Conservation (phyloP, 64 coral and sea anemone species). For the Cladopsammia gracilis region DNA sequence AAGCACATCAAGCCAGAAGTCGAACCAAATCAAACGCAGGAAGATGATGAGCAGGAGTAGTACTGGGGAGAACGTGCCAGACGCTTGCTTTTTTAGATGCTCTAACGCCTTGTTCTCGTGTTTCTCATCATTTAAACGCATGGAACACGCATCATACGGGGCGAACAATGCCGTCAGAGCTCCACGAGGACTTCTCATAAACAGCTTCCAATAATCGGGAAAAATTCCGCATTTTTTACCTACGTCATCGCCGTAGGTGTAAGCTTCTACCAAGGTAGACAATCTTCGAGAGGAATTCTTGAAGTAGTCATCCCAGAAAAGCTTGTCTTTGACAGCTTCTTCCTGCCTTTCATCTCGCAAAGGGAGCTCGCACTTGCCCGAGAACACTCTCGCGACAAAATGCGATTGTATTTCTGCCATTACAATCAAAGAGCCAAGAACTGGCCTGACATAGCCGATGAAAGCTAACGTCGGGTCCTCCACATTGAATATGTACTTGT, state of each 20-base stretch:
- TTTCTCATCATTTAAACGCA: conserved; percentile 64
- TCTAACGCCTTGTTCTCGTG: conserved; percentile 40
- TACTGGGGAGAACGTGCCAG: conserved; percentile 48
- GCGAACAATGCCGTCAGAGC: conserved; percentile 63
- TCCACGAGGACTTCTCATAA: conserved; percentile 71
- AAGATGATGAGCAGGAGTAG: conserved; percentile 72
- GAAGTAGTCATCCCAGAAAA: conserved; percentile 88
- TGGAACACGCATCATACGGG: conserved; percentile 48
- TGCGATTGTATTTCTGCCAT: conserved; percentile 26
- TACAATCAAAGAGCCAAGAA: conserved; percentile 55
- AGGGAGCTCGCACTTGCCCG: conserved; percentile 54
- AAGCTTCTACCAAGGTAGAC: conserved; percentile 74
- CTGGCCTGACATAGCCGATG: conserved; percentile 59
- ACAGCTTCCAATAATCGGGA: conserved; percentile 58
- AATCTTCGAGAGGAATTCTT: conserved; percentile 75
- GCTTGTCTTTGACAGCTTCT: conserved; percentile 55
- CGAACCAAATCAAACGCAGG: conserved; percentile 83
- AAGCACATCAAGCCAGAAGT: conserved; percentile 72
- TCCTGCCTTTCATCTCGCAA: conserved; percentile 45
- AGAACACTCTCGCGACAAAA: conserved; percentile 58
- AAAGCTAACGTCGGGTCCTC: conserved; percentile 67
- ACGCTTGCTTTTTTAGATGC: conserved; percentile 33
- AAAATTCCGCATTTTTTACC: conserved; percentile 40
- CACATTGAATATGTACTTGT: conserved; percentile 79
- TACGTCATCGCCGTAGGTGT: conserved; percentile 77